These are phyloP conservation scores for Amphiprion clarkii DNA, from an alignment of 2,797 vertebrate genomes.

Conservation along the genomic window DNA sequence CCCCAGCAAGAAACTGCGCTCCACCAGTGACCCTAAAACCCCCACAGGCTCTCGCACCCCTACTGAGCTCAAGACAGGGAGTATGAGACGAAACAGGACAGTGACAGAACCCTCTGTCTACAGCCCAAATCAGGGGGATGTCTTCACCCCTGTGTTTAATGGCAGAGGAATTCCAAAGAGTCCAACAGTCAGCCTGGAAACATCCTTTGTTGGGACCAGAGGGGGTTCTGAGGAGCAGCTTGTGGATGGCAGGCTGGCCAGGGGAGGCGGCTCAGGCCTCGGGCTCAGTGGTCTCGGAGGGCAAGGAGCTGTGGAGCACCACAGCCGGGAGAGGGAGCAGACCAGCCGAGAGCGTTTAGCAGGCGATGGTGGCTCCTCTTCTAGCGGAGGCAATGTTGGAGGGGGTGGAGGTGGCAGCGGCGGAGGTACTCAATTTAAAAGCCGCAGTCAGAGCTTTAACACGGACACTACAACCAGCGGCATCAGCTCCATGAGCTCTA, in stretches of 20 bases:
- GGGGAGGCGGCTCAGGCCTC: constrained; percentile 81
- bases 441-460: constrained; percentile 98
- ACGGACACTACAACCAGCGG: constrained; percentile 99
- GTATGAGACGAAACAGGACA: constrained; percentile 90
- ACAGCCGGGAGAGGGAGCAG: constrained; percentile 89
- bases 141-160: constrained; percentile 87
- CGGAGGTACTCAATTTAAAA: constrained; percentile 93
- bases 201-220: constrained; percentile 92
- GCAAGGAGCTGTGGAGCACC: constrained; percentile 84
- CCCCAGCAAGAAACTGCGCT: constrained; percentile 96
- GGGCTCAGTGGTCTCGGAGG: constrained; percentile 81
- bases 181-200: constrained; percentile 93
- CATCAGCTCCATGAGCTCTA: constrained; percentile 99
- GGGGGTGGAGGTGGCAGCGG: constrained; percentile 78
- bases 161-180: constrained; percentile 89
- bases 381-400: constrained; percentile 81
- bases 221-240: constrained; percentile 91
- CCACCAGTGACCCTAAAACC: constrained; percentile 94
- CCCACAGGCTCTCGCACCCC: constrained; percentile 82
- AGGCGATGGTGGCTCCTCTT: constrained; percentile 87
- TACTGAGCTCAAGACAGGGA: constrained; percentile 87
- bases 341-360: constrained; percentile 92
- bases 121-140: constrained; percentile 90
- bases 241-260: constrained; percentile 88
- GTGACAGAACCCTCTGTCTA: constrained; percentile 93